A percentile compares a stretch with the other conserved stretches of the same genome.
phyloP scores from a whole-genome alignment of 2,888 invertebrate genomes.

The Cecidostiba fungosa region DNA sequence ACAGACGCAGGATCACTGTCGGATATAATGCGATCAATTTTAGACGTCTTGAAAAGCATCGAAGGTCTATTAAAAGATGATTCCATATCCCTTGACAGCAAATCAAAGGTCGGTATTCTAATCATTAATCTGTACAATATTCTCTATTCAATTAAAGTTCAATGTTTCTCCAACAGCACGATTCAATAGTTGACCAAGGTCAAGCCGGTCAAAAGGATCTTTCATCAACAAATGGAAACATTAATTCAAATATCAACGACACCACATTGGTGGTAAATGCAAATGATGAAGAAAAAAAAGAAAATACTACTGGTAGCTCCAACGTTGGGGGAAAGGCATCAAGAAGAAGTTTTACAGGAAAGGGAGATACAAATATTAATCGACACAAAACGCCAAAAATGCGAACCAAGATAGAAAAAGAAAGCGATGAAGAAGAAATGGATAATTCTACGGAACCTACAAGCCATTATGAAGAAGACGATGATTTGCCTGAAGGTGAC shows the following conservation, averaged over 20 bases:
- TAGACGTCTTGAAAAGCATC: slow-evolving; percentile 20
- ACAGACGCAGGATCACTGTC: not conserved
- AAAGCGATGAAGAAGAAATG: not conserved
- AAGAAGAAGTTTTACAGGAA: too few species aligned
- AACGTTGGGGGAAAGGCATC: too few species aligned
- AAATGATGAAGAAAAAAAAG: too few species aligned
- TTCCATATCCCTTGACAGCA: not conserved
- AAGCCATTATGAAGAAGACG: too few species aligned
- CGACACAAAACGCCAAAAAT: not conserved
- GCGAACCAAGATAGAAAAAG: not conserved
- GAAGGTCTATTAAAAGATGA: slow-evolving; percentile 36
- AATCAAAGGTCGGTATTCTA: not conserved
- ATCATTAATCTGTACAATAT: not conserved
- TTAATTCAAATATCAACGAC: too few species aligned
- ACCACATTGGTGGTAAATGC: too few species aligned
- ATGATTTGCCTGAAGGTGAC: too few species aligned
- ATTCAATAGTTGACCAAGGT: too few species aligned
- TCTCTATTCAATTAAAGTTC: not conserved
- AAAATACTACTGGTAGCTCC: too few species aligned
- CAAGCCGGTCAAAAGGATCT: too few species aligned
- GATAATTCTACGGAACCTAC: not conserved
- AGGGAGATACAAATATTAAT: not conserved
- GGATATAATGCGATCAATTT: slow-evolving; percentile 17
- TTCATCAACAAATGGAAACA: too few species aligned
- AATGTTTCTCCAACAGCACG: not conserved